Conservation (phyloP, 1,140 invertebrate species). For the Drosophila kanapiae region DNA sequence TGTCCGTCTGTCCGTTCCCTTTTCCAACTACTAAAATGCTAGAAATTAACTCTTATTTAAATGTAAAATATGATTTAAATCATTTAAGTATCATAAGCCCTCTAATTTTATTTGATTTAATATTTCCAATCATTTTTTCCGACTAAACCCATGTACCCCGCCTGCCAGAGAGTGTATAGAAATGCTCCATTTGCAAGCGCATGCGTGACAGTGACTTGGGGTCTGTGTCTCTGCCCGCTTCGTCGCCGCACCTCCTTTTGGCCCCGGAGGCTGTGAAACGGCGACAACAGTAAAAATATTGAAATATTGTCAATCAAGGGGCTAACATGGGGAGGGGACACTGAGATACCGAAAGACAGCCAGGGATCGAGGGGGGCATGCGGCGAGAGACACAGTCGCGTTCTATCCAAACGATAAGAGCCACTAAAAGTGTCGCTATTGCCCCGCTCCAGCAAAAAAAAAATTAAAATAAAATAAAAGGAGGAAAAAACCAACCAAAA, state of each 20-base stretch:
- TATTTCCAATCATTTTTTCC: no score
- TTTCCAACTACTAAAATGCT: neutral
- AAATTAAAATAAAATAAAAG: slow-evolving; percentile 73
- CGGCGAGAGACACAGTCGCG: slow-evolving; percentile 49
- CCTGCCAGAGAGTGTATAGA: slow-evolving; percentile 23
- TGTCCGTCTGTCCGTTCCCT: neutral
- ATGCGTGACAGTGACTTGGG: slow-evolving; percentile 42
- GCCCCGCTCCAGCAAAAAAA: slow-evolving; percentile 59
- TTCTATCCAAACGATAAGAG: slow-evolving; percentile 49
- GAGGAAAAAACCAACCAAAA: slow-evolving; percentile 41
- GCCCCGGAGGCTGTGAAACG: slow-evolving; percentile 51
- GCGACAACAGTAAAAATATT: slow-evolving; percentile 66
- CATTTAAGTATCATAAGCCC: neutral
- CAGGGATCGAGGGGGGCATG: slow-evolving; percentile 9
- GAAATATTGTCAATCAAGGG: slow-evolving; percentile 72
- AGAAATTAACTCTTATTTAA: no score
- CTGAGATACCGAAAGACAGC: slow-evolving; percentile 5
- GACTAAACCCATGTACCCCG: neutral
- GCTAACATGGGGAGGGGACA: slow-evolving; percentile 13
- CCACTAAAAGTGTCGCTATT: slow-evolving; percentile 62
- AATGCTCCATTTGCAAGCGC: slow-evolving; percentile 70
- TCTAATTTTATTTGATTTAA: neutral
- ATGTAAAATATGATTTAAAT: neutral
- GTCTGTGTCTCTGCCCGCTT: slow-evolving; percentile 25
- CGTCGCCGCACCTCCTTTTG: slow-evolving; percentile 13